Conservation (phyloP, 2,797 vertebrate species). For the Amblyopsis hoosieri region DNA sequence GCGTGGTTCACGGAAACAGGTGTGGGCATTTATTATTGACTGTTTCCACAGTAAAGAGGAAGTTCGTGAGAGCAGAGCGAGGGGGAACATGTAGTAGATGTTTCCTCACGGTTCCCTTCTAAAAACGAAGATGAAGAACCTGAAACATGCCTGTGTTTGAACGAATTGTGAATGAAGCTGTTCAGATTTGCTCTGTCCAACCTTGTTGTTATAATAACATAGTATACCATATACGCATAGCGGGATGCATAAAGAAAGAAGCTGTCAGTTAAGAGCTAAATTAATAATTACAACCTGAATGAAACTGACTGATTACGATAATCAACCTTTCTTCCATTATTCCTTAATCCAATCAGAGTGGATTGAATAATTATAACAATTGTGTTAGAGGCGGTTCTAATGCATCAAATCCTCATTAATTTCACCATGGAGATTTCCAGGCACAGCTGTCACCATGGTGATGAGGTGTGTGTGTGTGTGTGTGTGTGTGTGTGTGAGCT, state of each 20-base stretch:
- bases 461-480: not conserved
- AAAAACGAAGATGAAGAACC: too few relatives aligned
- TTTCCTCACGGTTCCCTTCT: too few relatives aligned
- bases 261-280: constrained; percentile 3
- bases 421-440: constrained; percentile 12
- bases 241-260: not conserved
- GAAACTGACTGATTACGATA: constrained; percentile 24
- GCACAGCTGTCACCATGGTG: constrained; percentile 6
- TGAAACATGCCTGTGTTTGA: too few relatives aligned
- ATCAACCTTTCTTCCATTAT: constrained; percentile 14
- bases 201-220: too few relatives aligned
- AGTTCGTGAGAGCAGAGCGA: too few relatives aligned
- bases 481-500: not conserved
- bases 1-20: too few relatives aligned
- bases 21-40: too few relatives aligned
- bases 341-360: constrained; percentile 4
- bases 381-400: constrained; percentile 14
- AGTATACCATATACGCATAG: too few relatives aligned
- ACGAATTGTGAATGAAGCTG: too few relatives aligned
- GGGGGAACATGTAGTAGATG: too few relatives aligned
- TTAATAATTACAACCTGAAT: constrained; percentile 11
- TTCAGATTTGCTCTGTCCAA: too few relatives aligned
- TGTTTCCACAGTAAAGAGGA: too few relatives aligned
- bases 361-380: constrained; percentile 21
- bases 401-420: constrained; percentile 26